Evolutionary conservation across 2,888 invertebrate genomes (phyloP).

Genomic region (Pegoplata infirma): DNA sequence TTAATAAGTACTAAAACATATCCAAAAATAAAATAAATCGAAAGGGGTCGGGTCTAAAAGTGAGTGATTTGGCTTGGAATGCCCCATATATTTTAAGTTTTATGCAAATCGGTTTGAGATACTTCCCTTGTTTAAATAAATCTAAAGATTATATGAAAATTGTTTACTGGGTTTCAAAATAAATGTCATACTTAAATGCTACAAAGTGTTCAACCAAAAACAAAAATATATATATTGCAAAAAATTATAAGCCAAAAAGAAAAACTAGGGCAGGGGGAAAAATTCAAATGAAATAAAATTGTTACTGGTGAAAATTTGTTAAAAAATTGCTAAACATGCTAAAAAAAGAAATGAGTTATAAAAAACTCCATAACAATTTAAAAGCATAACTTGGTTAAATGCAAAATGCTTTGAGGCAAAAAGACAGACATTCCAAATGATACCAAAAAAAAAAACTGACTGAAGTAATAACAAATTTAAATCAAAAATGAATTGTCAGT

Average conservation of each 20-base stretch:
- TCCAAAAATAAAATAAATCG: no score
- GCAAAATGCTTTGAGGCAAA: background rate
- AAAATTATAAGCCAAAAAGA: background rate
- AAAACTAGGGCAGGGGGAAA: background rate
- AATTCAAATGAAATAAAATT: background rate
- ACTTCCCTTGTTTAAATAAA: no score
- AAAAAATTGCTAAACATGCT: background rate
- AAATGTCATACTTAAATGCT: background rate
- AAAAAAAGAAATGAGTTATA: background rate
- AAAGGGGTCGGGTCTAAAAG: no score
- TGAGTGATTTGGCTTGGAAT: no score
- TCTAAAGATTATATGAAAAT: no score
- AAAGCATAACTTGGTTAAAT: background rate
- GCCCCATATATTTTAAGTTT: no score
- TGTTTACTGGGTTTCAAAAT: no score
- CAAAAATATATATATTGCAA: background rate
- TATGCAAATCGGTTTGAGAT: no score
- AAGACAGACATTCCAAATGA: background rate
- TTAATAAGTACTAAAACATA: no score
- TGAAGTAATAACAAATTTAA: slow-evolving; percentile 16
- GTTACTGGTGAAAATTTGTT: background rate
- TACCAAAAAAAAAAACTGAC: background rate
- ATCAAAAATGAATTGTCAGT: slow-evolving; percentile 15
- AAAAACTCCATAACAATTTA: background rate
- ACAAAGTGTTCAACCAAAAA: background rate